phyloP scores from a whole-genome alignment of 2,797 vertebrate species.

The Botia almorhae region DNA sequence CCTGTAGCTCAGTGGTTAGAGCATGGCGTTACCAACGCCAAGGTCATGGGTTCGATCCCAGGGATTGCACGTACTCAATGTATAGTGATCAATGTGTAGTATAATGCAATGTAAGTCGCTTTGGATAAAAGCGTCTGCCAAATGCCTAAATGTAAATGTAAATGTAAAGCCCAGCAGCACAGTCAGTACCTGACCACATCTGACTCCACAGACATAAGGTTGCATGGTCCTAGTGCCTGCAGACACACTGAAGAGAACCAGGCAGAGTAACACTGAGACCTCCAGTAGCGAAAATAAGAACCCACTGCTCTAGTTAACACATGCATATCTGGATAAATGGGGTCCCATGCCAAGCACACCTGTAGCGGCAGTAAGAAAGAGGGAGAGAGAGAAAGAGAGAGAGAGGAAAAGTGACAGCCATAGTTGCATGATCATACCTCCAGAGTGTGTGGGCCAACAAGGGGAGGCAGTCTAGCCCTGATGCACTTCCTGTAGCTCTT shows the following conservation, averaged over 20 bases:
- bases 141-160: too few species aligned
- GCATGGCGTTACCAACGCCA: too few species aligned
- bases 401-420: conserved; percentile 20
- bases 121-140: too few species aligned
- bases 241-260: not conserved
- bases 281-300: conserved; percentile 13
- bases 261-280: not conserved
- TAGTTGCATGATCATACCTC: conserved; percentile 22
- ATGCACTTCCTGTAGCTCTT: conserved; percentile 19
- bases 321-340: conserved; percentile 25
- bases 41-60: too few species aligned
- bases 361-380: conserved; percentile 22
- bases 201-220: not conserved
- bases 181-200: not conserved
- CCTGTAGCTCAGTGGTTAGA: too few species aligned
- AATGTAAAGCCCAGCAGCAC: not conserved
- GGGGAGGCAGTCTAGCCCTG: conserved; percentile 34
- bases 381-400: conserved; percentile 30
- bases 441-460: conserved; percentile 8
- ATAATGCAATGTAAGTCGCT: too few species aligned
- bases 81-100: too few species aligned
- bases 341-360: conserved; percentile 16
- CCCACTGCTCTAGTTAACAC: not conserved
- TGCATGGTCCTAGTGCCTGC: not conserved
- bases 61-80: too few species aligned